Percentiles rank a stretch among this genome's conserved stretches.
Conservation (phyloP, 2,888 invertebrate genomes). For the Aphelenchoides bicaudatus region DNA sequence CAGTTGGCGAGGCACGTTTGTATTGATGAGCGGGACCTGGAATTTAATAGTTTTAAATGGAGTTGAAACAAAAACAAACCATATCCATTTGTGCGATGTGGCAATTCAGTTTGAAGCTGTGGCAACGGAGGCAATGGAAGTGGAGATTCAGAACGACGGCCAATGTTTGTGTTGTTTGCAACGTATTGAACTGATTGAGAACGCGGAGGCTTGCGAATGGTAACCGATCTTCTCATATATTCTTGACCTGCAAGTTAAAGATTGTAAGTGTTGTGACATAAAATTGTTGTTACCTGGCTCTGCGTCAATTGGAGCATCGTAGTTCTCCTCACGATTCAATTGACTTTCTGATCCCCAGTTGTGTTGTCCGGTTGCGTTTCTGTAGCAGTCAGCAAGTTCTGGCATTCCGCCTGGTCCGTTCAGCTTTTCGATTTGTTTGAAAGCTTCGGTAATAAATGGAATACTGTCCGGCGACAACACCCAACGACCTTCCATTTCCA, state of each 20-base stretch:
- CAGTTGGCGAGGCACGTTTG: constrained; percentile 9
- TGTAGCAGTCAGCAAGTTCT: not conserved
- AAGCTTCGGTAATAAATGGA: constrained; percentile 4
- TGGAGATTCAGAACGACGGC: constrained; percentile 1
- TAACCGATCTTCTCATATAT: not conserved
- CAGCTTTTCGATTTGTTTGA: constrained; percentile 4
- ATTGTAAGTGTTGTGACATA: no score
- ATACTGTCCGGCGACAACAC: constrained; percentile 7
- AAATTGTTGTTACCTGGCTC: constrained; percentile 4
- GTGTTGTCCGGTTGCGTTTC: not conserved
- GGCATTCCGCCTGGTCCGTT: constrained; percentile 1
- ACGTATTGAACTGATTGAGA: constrained; percentile 1
- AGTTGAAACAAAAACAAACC: no score
- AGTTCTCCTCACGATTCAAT: not conserved
- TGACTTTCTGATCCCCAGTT: constrained; percentile 4
- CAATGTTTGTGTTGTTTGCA: not conserved
- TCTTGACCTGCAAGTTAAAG: constrained; percentile 7
- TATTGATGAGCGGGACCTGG: constrained; percentile 15
- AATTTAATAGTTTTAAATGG: no score
- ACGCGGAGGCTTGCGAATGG: not conserved
- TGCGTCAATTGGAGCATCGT: no score
- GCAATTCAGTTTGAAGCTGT: constrained; percentile 6
- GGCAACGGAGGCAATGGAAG: constrained; percentile 6
- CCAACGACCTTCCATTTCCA: constrained; percentile 17
- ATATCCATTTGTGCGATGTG: constrained; percentile 8